These are phyloP conservation scores for Sebastes taczanowskii DNA, from an alignment of 2,797 vertebrate species.

Conservation along the genomic window DNA sequence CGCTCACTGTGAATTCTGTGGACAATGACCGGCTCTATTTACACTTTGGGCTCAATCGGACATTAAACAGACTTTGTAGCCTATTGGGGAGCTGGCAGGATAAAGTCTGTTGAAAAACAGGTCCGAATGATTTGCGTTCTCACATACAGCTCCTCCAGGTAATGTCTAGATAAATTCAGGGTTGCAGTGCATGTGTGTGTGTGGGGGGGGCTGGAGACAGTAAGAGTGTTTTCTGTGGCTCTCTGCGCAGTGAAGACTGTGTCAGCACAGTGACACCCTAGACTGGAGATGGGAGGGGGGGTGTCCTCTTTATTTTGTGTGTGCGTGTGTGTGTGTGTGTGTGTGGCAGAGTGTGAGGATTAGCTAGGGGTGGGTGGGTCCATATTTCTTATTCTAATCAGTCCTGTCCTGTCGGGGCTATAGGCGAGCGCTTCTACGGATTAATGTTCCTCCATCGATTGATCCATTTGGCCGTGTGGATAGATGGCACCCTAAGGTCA, in stretches of 20 bases:
- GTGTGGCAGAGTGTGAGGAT: not conserved
- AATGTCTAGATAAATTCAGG: too few relatives aligned
- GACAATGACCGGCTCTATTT: too few relatives aligned
- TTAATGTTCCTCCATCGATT: conserved; percentile 70
- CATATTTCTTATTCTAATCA: conserved; percentile 75
- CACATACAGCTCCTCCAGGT: too few relatives aligned
- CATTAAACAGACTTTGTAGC: too few relatives aligned
- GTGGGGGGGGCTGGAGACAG: not conserved
- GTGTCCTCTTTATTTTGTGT: not conserved
- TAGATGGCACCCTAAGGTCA: conserved; percentile 54
- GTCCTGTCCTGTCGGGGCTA: conserved; percentile 41
- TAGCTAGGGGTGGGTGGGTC: conserved; percentile 2
- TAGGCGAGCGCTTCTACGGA: conserved; percentile 46
- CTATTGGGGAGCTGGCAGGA: too few relatives aligned
- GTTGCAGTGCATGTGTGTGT: not conserved
- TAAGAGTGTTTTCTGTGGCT: not conserved
- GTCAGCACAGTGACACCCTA: conserved; percentile 42
- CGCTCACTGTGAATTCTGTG: too few relatives aligned
- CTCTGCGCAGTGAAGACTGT: conserved; percentile 10
- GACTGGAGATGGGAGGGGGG: not conserved
- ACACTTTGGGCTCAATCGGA: too few relatives aligned
- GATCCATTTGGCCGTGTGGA: conserved; percentile 54
- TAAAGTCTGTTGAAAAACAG: too few relatives aligned
- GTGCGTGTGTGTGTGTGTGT: not conserved
- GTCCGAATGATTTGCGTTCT: too few relatives aligned